phyloP scores from a whole-genome alignment of 2,113 vertebrate genomes.

The Prionailurus bengalensis region DNA sequence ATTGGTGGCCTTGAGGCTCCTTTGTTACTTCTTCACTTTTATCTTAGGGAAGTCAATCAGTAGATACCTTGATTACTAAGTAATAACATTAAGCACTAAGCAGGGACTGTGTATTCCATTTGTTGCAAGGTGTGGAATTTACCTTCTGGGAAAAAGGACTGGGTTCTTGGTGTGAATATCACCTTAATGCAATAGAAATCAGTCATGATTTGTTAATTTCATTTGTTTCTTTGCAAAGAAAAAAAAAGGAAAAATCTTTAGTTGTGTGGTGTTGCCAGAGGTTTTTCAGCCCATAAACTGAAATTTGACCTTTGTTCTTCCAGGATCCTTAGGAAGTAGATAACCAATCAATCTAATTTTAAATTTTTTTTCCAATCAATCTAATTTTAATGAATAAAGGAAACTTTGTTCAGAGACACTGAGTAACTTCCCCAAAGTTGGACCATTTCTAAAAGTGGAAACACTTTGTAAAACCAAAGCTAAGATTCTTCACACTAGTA shows the following conservation, averaged over 20 bases:
- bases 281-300: not conserved
- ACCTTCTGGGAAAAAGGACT: slow-evolving; percentile 11
- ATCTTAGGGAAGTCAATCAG: not conserved
- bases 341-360: not conserved
- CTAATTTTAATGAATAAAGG: not conserved
- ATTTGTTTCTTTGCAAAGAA: not conserved
- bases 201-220: slow-evolving; percentile 14
- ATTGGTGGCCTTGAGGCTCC: not conserved
- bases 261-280: not conserved
- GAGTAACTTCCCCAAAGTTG: not conserved
- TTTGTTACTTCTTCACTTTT: not conserved
- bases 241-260: slow-evolving; percentile 39
- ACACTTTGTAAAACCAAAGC: not conserved
- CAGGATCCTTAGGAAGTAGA: not conserved
- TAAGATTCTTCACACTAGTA: not conserved
- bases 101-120: not conserved
- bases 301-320: not conserved
- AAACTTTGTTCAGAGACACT: not conserved
- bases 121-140: not conserved
- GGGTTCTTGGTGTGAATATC: not conserved
- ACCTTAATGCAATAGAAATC: slow-evolving; percentile 22
- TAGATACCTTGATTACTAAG: not conserved
- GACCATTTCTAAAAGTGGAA: not conserved
- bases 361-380: not conserved
- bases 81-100: not conserved